Percentiles rank a stretch among this genome's conserved stretches.
phyloP scores from a whole-genome alignment of 2,888 invertebrate species.

The Lithosia quadra region DNA sequence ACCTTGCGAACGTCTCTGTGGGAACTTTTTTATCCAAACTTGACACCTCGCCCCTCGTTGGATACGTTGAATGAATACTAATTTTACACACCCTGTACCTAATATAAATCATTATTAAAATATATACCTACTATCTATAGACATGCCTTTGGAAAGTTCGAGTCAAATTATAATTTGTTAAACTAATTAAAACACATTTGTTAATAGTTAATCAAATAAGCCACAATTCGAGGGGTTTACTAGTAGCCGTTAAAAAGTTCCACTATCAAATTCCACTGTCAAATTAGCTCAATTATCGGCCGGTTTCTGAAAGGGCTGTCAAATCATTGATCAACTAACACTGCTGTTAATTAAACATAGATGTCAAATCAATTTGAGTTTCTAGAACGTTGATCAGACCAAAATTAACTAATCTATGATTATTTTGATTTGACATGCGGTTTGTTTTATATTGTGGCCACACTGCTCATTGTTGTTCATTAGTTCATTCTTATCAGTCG shows the following conservation, averaged over 20 bases:
- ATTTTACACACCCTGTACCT: conserved; percentile 25
- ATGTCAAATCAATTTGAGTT: too few species aligned
- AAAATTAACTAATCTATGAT: too few species aligned
- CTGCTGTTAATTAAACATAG: too few species aligned
- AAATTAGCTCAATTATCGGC: not conserved
- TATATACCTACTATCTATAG: not conserved
- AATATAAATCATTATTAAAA: conserved; percentile 4
- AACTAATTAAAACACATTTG: too few species aligned
- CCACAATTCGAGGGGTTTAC: not conserved
- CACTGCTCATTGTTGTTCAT: too few species aligned
- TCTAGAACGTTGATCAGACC: too few species aligned
- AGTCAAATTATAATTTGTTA: not conserved
- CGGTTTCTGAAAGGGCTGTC: too few species aligned
- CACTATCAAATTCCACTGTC: not conserved
- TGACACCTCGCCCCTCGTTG: conserved; percentile 42
- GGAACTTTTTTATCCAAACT: conserved; percentile 39
- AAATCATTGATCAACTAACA: too few species aligned
- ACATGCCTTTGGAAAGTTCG: not conserved
- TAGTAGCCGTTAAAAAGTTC: not conserved
- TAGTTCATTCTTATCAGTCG: too few species aligned
- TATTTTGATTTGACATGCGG: too few species aligned
- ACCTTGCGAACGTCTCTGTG: conserved; percentile 24
- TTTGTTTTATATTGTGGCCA: too few species aligned
- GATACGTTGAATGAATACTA: conserved; percentile 48
- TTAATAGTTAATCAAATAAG: too few species aligned